phyloP scores from a whole-genome alignment of 2,113 vertebrate genomes.

The Vulpes ferrilata region DNA sequence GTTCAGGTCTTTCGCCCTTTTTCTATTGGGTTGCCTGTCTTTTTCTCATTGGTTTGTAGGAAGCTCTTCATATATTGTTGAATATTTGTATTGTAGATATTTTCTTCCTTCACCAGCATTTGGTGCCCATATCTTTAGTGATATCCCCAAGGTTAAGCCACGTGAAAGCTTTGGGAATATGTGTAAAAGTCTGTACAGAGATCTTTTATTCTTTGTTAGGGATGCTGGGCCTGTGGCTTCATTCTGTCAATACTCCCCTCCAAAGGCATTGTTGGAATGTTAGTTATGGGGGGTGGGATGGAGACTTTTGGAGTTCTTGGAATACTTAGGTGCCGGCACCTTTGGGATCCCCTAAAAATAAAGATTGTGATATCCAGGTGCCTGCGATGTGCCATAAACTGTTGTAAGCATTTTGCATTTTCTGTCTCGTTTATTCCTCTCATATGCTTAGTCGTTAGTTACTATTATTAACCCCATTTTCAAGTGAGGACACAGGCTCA shows the following conservation, averaged over 20 bases:
- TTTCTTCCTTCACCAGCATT: not conserved
- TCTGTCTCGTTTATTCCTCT: not conserved
- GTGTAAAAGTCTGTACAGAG: not conserved
- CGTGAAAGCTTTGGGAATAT: not conserved
- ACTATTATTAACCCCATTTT: not conserved
- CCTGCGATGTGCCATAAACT: not conserved
- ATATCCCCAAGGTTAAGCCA: not conserved
- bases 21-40: not conserved
- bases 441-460: not conserved
- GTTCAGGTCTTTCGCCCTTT: not conserved
- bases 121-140: not conserved
- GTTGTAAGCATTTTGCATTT: not conserved
- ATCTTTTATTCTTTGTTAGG: not conserved
- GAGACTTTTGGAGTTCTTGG: not conserved
- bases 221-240: not conserved
- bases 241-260: not conserved
- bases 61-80: not conserved
- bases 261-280: not conserved
- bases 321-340: not conserved
- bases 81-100: not conserved
- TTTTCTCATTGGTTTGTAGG: not conserved
- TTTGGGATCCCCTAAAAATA: not conserved
- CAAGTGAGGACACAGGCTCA: not conserved
- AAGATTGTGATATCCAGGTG: not conserved
- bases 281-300: not conserved